These are phyloP conservation scores for Drosophila virilis DNA, from an alignment of 1,140 invertebrate species.

Conservation along the genomic window DNA sequence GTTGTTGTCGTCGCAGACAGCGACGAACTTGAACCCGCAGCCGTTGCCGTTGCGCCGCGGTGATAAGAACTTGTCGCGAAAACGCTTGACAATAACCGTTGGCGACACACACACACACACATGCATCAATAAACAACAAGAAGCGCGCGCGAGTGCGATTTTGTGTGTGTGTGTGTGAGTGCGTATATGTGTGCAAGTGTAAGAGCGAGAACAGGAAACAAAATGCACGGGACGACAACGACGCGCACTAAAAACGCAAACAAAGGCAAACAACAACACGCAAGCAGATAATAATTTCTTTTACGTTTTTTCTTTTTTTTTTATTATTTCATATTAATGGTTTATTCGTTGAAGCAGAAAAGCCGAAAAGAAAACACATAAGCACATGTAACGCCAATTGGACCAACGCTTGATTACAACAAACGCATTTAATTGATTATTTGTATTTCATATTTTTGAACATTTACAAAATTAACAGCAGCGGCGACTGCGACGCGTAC, in stretches of 20 bases:
- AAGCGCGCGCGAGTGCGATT: constrained; percentile 1
- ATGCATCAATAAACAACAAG: constrained; percentile 24
- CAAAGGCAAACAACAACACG: constrained; percentile 33
- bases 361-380: constrained; percentile 23
- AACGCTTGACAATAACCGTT: constrained; percentile 34
- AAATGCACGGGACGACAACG: constrained; percentile 33
- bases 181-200: constrained; percentile 6
- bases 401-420: constrained; percentile 32
- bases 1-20: constrained; percentile 17
- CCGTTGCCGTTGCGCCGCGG: constrained; percentile 11
- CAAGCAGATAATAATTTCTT: constrained; percentile 50
- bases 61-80: constrained; percentile 47
- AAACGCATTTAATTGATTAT: constrained; percentile 53
- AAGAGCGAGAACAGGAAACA: constrained; percentile 44
- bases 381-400: constrained; percentile 28
- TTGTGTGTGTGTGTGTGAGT: constrained; percentile 10
- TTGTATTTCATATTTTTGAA: constrained; percentile 36
- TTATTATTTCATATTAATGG: constrained; percentile 33
- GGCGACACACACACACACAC: constrained; percentile 13
- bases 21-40: constrained; percentile 27
- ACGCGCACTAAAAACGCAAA: constrained; percentile 28
- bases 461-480: constrained; percentile 16
- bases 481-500: constrained; percentile 7
- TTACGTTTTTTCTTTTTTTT: constrained; percentile 10
- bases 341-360: constrained; percentile 33